These are phyloP conservation scores for Strigamia crassipes DNA, from an alignment of 2,888 invertebrate genomes.

Conservation along the genomic window DNA sequence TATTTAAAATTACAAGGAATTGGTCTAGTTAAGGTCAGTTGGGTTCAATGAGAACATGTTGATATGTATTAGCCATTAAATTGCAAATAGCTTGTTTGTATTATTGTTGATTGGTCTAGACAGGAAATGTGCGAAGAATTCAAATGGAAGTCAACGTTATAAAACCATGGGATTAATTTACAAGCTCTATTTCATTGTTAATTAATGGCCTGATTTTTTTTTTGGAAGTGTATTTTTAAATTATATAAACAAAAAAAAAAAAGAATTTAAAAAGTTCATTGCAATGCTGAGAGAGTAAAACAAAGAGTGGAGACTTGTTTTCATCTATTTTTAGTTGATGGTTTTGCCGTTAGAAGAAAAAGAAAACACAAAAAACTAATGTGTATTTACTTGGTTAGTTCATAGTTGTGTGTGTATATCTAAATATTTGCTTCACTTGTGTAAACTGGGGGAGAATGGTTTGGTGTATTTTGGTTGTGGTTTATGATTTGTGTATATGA, in stretches of 20 bases:
- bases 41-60: conserved; percentile 29
- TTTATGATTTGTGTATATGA: conserved; percentile 6
- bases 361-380: not conserved
- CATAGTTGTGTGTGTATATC: not conserved
- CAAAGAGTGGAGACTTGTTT: conserved; percentile 19
- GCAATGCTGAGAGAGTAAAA: conserved; percentile 16
- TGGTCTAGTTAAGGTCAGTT: not conserved
- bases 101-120: conserved; percentile 39
- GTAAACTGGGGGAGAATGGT: conserved; percentile 8
- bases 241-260: not conserved
- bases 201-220: conserved; percentile 8
- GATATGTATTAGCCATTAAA: conserved; percentile 23
- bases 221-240: not conserved
- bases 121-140: conserved; percentile 11
- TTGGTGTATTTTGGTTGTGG: conserved; percentile 1
- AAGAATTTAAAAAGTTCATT: not conserved
- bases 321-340: conserved; percentile 18
- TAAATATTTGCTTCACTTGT: conserved; percentile 33
- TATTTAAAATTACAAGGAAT: conserved; percentile 18
- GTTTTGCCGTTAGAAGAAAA: not conserved
- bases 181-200: too few species aligned
- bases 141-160: not conserved
- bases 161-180: not conserved
- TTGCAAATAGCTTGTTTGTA: conserved; percentile 39
- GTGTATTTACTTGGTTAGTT: conserved; percentile 35